These are phyloP conservation scores for Neopelma chrysocephalum DNA, from an alignment of 2,797 vertebrate genomes.

Conservation along the genomic window DNA sequence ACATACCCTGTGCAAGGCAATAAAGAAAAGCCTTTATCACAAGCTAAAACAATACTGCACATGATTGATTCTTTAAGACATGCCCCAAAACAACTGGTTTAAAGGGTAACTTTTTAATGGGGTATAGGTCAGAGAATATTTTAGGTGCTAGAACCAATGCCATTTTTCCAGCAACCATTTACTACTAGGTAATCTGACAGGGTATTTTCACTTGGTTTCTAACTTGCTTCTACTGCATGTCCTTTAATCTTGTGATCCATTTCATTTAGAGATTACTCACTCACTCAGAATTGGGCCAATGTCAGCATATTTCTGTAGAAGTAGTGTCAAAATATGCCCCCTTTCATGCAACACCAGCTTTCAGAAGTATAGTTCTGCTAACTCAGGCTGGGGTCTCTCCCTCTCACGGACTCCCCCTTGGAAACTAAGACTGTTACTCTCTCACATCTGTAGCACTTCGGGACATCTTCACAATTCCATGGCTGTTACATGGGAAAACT, in stretches of 20 bases:
- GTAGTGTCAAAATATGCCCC: background rate
- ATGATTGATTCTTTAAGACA: background rate
- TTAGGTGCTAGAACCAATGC: background rate
- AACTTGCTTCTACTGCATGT: background rate
- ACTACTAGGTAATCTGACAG: background rate
- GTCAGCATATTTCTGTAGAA: background rate
- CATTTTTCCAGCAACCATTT: background rate
- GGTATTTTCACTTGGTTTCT: background rate
- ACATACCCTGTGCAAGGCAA: background rate
- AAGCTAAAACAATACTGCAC: background rate
- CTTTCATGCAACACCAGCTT: background rate
- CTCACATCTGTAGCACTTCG: background rate
- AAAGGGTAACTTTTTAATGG: slow-evolving; percentile 2
- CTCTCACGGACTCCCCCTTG: background rate
- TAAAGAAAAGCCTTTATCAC: background rate
- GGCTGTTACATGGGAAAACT: background rate
- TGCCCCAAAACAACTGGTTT: background rate
- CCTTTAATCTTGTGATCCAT: background rate
- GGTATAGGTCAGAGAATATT: background rate
- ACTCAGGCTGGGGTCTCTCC: background rate
- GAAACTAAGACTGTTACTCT: background rate
- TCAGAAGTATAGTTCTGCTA: background rate
- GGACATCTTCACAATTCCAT: background rate
- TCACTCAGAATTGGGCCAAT: background rate
- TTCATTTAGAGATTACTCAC: background rate